These are phyloP conservation scores for Rattus norvegicus DNA, from an alignment of 2,113 vertebrate species.

Conservation along the genomic window GRCr8 NC_086026.1:109566001-109566500, in stretches of 20 bases:
- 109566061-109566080: not conserved
- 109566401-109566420: slow-evolving; percentile 20
- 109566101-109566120: not conserved
- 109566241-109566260: not conserved
- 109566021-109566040: not conserved
- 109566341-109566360: not conserved
- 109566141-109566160: not conserved
- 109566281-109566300: not conserved
- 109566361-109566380: not conserved
- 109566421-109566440: not conserved
- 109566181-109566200: not conserved
- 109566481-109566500: not conserved
- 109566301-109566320: not conserved
- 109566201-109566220: not conserved
- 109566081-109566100: not conserved
- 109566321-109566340: not conserved
- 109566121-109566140: not conserved
- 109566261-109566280: slow-evolving; percentile 26
- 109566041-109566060: not conserved
- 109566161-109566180: not conserved
- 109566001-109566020: not conserved
- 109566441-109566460: not conserved
- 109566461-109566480: not conserved
- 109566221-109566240: not conserved
- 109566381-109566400: not conserved